Conservation (phyloP, 1,140 invertebrate genomes). For the Sitophilus oryzae region DNA sequence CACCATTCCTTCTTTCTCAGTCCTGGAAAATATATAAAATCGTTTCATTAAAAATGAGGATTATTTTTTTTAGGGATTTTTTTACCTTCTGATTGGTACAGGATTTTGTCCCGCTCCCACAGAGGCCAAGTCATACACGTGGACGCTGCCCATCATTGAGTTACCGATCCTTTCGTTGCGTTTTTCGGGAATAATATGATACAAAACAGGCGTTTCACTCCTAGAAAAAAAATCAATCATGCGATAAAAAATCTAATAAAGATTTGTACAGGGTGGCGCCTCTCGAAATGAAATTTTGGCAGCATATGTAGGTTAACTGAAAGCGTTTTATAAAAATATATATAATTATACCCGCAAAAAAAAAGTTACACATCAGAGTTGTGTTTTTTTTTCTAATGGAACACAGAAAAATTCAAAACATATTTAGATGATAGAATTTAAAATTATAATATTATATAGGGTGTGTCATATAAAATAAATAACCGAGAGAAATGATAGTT, state of each 20-base stretch:
- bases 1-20: conserved; percentile 64
- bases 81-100: conserved; percentile 20
- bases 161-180: conserved; percentile 81
- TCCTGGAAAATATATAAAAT: conserved; percentile 17
- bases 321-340: too few relatives aligned
- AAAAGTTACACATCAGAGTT: too few relatives aligned
- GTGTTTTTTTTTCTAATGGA: too few relatives aligned
- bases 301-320: too few relatives aligned
- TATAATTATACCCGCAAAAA: too few relatives aligned
- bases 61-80: conserved; percentile 7
- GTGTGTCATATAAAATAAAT: conserved; percentile 6
- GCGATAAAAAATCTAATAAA: too few relatives aligned
- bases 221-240: conserved; percentile 48
- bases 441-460: neutral
- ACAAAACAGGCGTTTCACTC: conserved; percentile 83
- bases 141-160: conserved; percentile 98
- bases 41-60: neutral
- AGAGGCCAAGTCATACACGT: conserved; percentile 87
- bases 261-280: too few relatives aligned
- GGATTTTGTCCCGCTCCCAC: conserved; percentile 53
- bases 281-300: too few relatives aligned
- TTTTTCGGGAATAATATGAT: conserved; percentile 92
- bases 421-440: too few relatives aligned
- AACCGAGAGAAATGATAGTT: conserved; percentile 5
- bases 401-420: too few relatives aligned